These are phyloP conservation scores for Halichondria panicea DNA, from an alignment of 37 sponge, comb jelly and placozoan species.

Conservation along the genomic window DNA sequence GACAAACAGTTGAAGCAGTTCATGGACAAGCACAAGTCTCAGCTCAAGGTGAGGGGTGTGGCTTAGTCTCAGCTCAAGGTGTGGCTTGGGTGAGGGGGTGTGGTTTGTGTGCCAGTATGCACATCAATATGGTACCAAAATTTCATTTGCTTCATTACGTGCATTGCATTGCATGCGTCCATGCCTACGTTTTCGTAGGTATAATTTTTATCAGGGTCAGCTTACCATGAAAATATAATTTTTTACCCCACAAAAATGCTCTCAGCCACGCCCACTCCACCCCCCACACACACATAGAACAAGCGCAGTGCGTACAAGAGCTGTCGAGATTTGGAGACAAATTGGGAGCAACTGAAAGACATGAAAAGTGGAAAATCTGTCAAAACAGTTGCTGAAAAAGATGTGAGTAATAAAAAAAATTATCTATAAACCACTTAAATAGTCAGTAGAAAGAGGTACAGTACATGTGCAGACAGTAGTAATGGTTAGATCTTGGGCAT, in stretches of 20 bases:
- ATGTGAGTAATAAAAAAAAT: constrained; percentile 29
- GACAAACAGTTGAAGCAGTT: constrained; percentile 36
- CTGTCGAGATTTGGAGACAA: constrained; percentile 49
- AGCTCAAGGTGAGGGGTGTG: constrained; percentile 33
- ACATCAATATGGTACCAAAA: no score
- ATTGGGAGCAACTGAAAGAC: constrained; percentile 51
- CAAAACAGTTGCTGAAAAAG: constrained; percentile 53
- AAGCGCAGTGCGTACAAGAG: constrained; percentile 34
- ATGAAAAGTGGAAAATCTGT: constrained; percentile 15
- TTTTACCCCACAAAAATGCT: no score
- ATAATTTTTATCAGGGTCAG: no score
- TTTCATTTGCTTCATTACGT: no score
- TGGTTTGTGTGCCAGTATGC: background rate
- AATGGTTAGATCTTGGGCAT: background rate
- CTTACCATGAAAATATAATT: no score
- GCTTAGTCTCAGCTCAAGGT: background rate
- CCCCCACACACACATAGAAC: no score
- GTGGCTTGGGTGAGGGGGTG: background rate
- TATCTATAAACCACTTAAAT: background rate
- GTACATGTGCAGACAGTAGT: no score
- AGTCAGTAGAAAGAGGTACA: background rate
- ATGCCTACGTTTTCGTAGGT: no score
- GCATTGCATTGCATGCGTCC: no score
- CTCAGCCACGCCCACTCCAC: no score
- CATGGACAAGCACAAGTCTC: constrained; percentile 31